Percentiles rank a stretch among this genome's conserved stretches.
Conservation (phyloP, 2,797 vertebrate species). For the Catamblyrhynchus diadema region DNA sequence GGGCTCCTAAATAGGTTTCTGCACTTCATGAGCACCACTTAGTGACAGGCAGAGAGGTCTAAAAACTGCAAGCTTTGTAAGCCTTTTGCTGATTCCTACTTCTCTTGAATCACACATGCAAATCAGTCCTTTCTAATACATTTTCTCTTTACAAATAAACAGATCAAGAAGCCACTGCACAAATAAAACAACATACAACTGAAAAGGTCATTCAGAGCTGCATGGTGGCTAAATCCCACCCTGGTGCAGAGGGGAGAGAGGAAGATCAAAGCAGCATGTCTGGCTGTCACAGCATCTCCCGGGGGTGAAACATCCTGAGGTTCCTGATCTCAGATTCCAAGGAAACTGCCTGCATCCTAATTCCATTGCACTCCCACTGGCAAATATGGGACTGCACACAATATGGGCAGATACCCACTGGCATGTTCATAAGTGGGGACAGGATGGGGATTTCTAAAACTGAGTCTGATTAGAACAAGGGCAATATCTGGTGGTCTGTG, state of each 20-base stretch:
- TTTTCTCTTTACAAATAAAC: background rate
- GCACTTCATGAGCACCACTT: background rate
- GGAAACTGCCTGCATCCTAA: background rate
- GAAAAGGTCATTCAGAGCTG: background rate
- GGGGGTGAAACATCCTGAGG: background rate
- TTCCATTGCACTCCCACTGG: background rate
- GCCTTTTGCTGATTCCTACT: background rate
- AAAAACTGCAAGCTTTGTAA: background rate
- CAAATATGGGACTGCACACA: fast-evolving
- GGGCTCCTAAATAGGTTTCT: background rate
- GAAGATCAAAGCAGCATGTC: background rate
- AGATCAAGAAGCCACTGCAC: background rate
- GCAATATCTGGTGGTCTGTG: background rate
- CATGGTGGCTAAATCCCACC: background rate
- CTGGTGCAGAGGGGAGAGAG: background rate
- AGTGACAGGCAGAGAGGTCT: background rate
- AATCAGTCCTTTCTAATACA: background rate
- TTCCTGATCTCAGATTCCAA: background rate
- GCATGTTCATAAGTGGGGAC: fast-evolving
- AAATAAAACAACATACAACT: background rate
- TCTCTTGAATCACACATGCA: background rate
- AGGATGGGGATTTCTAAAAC: background rate
- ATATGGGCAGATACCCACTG: fast-evolving
- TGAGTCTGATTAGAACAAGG: background rate
- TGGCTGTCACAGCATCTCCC: background rate